Evolutionary conservation across 2,888 invertebrate species (phyloP), one percentile per base, ranked within the genome.

Genomic region (Quadriops clusia): DNA sequence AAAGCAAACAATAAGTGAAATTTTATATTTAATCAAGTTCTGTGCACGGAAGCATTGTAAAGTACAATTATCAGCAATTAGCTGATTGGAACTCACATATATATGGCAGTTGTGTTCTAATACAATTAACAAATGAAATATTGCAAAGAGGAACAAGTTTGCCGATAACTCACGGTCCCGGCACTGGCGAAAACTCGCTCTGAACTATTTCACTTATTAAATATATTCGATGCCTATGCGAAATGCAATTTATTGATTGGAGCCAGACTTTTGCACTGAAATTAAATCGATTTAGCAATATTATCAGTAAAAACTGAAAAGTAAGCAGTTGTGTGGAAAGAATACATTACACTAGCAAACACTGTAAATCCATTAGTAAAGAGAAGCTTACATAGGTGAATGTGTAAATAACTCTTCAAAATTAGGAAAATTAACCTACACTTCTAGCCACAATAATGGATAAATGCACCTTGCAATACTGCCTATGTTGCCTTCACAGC

Each of bases 31-130:
- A 50, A 53, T 51, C 47, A 48, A 47, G 43, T 42, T 40, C 43
- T 36, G 40, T 38, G 38, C 45, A 42, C 44, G 45, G 46, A 41
- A 47, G 38, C 44, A 31, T 38, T 38, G 46, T 44, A 45, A 44
- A 50, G 42, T 42, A 44, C 46, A 52, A 51, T 54, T 53, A 49
- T 49, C 44, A 44, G 47, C 55, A 55, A 54, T 55, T 55, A 53
- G 53, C 49, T 55, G 54, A 55, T 55, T 55, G 55, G 48, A 51
- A 49, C 45, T 46, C 43, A 40, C 43, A 43, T 47, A 43, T 43
- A 44, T 44, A 45, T 41, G 41, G 36, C 44, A 42, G 40, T 41
- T 43, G 44, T 40, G 46, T 42, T 43, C 41, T 51, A 53, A 52
- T 44, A 43, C 45, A 50, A 52, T 53, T 53, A 53, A 45, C 45